These are phyloP conservation scores for Philereme vetulata DNA, from an alignment of 2,888 invertebrate genomes.

Conservation along the genomic window DNA sequence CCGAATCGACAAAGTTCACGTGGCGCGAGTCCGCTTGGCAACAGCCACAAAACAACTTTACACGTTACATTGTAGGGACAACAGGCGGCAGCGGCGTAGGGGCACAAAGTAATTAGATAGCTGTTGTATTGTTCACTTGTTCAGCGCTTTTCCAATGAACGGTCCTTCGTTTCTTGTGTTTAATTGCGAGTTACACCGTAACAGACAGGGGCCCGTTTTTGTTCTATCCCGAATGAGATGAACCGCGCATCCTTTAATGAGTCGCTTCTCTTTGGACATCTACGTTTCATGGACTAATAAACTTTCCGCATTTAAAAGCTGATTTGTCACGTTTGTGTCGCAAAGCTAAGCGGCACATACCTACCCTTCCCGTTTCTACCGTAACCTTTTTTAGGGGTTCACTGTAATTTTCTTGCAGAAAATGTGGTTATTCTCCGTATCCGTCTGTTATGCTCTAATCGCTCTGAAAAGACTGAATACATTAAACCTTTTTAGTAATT, in stretches of 20 bases:
- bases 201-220: slow-evolving; percentile 75
- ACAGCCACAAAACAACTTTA: slow-evolving; percentile 71
- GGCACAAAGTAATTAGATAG: slow-evolving; percentile 77
- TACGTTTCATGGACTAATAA: slow-evolving; percentile 49
- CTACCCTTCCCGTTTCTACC: slow-evolving; percentile 27
- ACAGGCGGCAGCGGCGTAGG: slow-evolving; percentile 54
- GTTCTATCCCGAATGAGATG: slow-evolving; percentile 66
- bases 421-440: slow-evolving; percentile 14
- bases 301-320: slow-evolving; percentile 45
- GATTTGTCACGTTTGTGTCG: slow-evolving; percentile 39
- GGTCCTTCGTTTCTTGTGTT: slow-evolving; percentile 63
- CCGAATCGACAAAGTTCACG: slow-evolving; percentile 55
- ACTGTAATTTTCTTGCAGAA: slow-evolving; percentile 3
- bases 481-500: neutral
- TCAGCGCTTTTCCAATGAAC: slow-evolving; percentile 75
- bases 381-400: slow-evolving; percentile 20
- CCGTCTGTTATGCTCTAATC: slow-evolving; percentile 9
- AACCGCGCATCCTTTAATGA: slow-evolving; percentile 74
- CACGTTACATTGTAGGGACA: slow-evolving; percentile 64
- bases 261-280: slow-evolving; percentile 48
- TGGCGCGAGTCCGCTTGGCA: slow-evolving; percentile 55
- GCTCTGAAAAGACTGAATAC: slow-evolving; percentile 4
- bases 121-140: slow-evolving; percentile 73
- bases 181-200: slow-evolving; percentile 76
- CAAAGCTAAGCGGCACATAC: slow-evolving; percentile 34